phyloP scores from a whole-genome alignment of 2,888 invertebrate genomes.

The Acleris sparsana region DNA sequence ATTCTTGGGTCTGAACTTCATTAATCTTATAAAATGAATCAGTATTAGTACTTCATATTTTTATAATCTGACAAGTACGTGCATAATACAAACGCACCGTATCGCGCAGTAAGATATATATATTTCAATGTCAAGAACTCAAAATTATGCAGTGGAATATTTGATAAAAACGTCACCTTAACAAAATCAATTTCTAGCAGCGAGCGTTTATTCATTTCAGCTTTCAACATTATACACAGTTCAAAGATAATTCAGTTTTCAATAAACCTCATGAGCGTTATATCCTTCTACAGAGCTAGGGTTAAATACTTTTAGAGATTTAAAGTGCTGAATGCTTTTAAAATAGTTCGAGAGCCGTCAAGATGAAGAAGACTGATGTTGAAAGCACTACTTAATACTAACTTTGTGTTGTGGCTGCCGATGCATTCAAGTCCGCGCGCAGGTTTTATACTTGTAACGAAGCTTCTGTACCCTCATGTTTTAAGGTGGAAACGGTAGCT shows the following conservation, averaged over 20 bases:
- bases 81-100: no score
- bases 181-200: no score
- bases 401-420: conserved; percentile 39
- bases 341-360: conserved; percentile 49
- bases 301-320: conserved; percentile 31
- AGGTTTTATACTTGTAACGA: not conserved
- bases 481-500: not conserved
- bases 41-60: no score
- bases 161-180: no score
- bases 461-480: not conserved
- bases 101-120: no score
- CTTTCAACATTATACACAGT: not conserved
- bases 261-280: conserved; percentile 3
- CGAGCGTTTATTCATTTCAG: no score
- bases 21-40: not conserved
- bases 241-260: conserved; percentile 1
- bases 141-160: no score
- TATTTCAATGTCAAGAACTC: no score
- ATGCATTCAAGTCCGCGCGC: conserved; percentile 11
- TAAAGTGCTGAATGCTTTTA: conserved; percentile 46
- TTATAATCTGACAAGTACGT: no score
- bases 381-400: conserved; percentile 40
- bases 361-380: conserved; percentile 49
- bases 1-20: not conserved
- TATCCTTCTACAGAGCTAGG: conserved; percentile 10